Percentiles rank a stretch among this genome's conserved stretches.
Conservation (phyloP, 2,888 invertebrate species). For the Xestia c-nigrum region DNA sequence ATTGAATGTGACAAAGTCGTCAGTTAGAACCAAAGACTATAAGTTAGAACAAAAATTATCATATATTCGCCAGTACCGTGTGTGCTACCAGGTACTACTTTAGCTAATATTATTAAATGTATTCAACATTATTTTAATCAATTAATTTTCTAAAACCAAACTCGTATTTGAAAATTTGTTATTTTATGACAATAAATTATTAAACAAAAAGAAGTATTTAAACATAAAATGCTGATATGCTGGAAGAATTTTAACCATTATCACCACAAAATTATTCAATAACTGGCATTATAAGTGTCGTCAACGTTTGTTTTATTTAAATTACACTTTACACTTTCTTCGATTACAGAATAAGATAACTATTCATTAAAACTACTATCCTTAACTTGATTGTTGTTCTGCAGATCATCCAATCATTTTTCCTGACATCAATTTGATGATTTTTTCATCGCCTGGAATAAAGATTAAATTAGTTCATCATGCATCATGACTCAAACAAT, state of each 20-base stretch:
- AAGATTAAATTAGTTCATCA: conserved; percentile 24
- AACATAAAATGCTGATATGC: not conserved
- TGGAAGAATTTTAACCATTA: not conserved
- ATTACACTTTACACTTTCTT: not conserved
- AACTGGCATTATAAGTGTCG: not conserved
- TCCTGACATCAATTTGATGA: conserved; percentile 70
- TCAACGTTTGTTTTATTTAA: not conserved
- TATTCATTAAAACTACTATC: not conserved
- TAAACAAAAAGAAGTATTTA: not conserved
- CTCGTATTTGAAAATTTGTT: not conserved
- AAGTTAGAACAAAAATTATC: not conserved
- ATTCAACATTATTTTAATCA: not conserved
- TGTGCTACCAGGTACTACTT: not conserved
- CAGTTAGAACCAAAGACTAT: too few species aligned
- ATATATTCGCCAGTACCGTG: not conserved
- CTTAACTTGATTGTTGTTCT: not conserved
- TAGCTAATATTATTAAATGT: not conserved
- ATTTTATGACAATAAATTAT: not conserved
- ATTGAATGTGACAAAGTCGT: not conserved
- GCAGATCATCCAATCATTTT: conserved; percentile 52
- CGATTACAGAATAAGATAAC: not conserved
- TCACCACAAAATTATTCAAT: not conserved
- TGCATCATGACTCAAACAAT: too few species aligned
- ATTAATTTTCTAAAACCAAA: not conserved
- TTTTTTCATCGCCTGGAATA: conserved; percentile 67